Conservation (phyloP, 2,113 vertebrate genomes). For the Micronycteris hirsuta region DNA sequence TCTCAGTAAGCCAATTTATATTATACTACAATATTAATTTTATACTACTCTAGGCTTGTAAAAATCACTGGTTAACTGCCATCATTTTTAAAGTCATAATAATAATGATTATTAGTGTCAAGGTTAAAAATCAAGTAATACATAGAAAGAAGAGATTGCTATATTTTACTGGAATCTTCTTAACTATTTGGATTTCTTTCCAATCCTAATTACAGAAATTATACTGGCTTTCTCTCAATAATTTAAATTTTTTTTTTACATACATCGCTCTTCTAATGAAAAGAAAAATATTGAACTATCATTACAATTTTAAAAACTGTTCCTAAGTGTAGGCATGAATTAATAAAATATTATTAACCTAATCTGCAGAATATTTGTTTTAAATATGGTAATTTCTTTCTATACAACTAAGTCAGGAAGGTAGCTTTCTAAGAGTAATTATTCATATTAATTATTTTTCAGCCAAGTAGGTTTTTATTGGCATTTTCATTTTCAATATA, state of each 20-base stretch:
- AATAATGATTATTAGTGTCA: constrained; percentile 3
- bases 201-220: constrained; percentile 16
- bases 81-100: constrained; percentile 7
- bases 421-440: not conserved
- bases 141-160: not conserved
- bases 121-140: not conserved
- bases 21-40: constrained; percentile 26
- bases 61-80: constrained; percentile 16
- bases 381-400: not conserved
- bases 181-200: constrained; percentile 19
- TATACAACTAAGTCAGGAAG: not conserved
- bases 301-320: constrained; percentile 29
- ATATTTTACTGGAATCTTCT: not conserved
- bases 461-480: not conserved
- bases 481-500: constrained; percentile 36
- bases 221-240: not conserved
- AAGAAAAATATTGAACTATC: not conserved
- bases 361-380: constrained; percentile 12
- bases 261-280: not conserved
- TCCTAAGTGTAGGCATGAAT: not conserved
- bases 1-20: not conserved
- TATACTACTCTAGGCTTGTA: not conserved
- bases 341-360: constrained; percentile 35
- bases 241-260: constrained; percentile 28
- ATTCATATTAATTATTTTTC: constrained; percentile 36